Evolutionary conservation across 2,888 invertebrate species (phyloP), one percentile per base, ranked within the genome.

Genomic region (Apodemia mormo): DNA sequence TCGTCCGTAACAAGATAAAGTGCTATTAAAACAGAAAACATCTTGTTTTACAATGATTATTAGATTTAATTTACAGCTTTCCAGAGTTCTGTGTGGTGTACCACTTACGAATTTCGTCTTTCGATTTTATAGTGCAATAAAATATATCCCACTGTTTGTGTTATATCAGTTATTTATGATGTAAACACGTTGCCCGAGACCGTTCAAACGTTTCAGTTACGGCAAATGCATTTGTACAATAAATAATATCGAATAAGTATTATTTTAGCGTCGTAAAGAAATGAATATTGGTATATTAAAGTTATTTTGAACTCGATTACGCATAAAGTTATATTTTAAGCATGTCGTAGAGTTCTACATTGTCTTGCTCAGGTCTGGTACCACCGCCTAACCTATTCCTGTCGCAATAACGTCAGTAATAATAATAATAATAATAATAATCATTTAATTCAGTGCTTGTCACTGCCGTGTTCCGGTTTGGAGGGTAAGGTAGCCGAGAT

Each of bases 111-210:
- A 74, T 68, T 80, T 78, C 79, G 81, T 84, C 85, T 86, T 85
- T 82, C 80, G 78, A 86, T 87, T 88, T 90, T 88, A 90, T 86
- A 80, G 81, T 73, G 80, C 80, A 85, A 87, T 90, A 88, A 91
- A 91, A 89, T 86, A 85, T 85, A 89, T 87, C 78, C 83, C 83
- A 84, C 85, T 90, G 89, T 91, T 90, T 89, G 83, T 85, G 79
- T 87, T 86, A 85, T 85, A 85, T 85, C 81, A 84, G 74, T 87
- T 88, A 90, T 91, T 90, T 91, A 93, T 90, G 71, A 82, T 76
- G 80, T 90, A 90, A 92, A 90, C 85, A 90, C 74, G 74, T 74
- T 75, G 75, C 74, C 74, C 68, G 45, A 73, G 71, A 74, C 73
- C 72, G 75, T 70, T 71, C 71, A 74, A 73, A 76, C 78, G 76